A percentile compares a stretch with the other conserved stretches of the same genome.
Evolutionary conservation across 2,797 vertebrate genomes (phyloP).

Genomic region (Siniperca scherzeri): DNA sequence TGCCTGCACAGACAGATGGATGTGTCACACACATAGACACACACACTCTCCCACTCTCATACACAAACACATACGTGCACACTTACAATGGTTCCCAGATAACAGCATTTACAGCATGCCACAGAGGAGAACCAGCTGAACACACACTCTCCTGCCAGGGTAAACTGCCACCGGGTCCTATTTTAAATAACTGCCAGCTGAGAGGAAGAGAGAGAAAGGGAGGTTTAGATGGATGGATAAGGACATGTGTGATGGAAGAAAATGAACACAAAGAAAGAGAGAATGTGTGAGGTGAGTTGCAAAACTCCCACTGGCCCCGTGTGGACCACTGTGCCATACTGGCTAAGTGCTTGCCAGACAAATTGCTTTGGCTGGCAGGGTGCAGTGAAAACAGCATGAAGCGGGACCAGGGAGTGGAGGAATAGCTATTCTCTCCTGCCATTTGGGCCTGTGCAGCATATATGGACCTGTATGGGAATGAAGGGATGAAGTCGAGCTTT

Average conservation of each 20-base stretch:
- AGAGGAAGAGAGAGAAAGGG: slow-evolving; percentile 16
- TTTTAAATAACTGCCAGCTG: slow-evolving; percentile 62
- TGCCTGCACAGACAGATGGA: slow-evolving; percentile 69
- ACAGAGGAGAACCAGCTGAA: slow-evolving; percentile 69
- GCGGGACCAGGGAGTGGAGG: slow-evolving; percentile 67
- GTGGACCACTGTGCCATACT: slow-evolving; percentile 65
- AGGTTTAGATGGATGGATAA: slow-evolving; percentile 57
- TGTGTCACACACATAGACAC: slow-evolving; percentile 50
- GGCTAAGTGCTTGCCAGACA: slow-evolving; percentile 82
- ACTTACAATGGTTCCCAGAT: slow-evolving; percentile 75
- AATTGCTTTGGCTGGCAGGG: slow-evolving; percentile 79
- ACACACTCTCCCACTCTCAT: slow-evolving; percentile 31
- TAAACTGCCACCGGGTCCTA: slow-evolving; percentile 58
- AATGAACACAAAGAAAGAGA: slow-evolving; percentile 54
- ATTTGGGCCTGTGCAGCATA: slow-evolving; percentile 49
- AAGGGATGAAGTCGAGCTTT: slow-evolving; percentile 42
- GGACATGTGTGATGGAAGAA: slow-evolving; percentile 53
- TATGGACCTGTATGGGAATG: slow-evolving; percentile 37
- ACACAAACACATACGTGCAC: slow-evolving; percentile 46
- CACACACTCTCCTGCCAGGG: slow-evolving; percentile 61
- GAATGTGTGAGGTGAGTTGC: slow-evolving; percentile 66
- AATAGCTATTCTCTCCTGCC: slow-evolving; percentile 54
- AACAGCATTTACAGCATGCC: slow-evolving; percentile 63
- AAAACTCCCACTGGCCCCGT: slow-evolving; percentile 57
- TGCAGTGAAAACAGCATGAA: slow-evolving; percentile 70